Base-by-base conservation (phyloP, 1,140 invertebrate species). In the Drosophila ficusphila region DNA sequence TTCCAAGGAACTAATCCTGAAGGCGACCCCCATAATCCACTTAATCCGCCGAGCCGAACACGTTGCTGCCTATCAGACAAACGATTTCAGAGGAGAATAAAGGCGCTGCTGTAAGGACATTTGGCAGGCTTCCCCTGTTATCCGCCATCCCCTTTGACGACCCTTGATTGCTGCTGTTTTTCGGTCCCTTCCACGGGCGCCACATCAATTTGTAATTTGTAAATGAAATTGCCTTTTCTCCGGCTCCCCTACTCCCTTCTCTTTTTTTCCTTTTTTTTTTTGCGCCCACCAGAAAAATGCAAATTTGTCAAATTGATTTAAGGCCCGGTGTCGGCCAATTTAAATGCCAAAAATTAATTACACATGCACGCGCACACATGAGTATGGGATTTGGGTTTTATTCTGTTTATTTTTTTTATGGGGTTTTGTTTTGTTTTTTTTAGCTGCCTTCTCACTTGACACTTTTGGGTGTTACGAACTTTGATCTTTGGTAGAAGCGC, bases 251-350 rank as follows among this genome's bases (percentile, higher is more conserved):
- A n/a, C n/a, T n/a, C n/a, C n/a, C n/a, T n/a, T n/a, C n/a, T n/a
- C n/a, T n/a, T n/a, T n/a, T n/a, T n/a, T n/a, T n/a, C n/a, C 58
- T 57, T 18, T 44, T 34, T 44, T 29, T 34, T 51, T 23, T 60
- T 58, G 31, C 42, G 36, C 61, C 34, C 51, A 60, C 48, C 58
- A 64, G 69, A 69, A 67, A 85, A 85, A 85, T 85, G 79, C 61
- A 86, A 85, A 85, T 85, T 79, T 74, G 61, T 81, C 79, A 85
- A 85, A 85, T 85, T 85, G 79, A 86, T 79, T 85, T 76, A 85
- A 79, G 73, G 76, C 62, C 79, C 67, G 48, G 67, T 85, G 76
- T 41, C 41, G 76, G 76, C 67, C 79, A 85, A 85, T 86, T 85
- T 72, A 73, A 79, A 76, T 69, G 44, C 76, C 67, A 76, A 73